Conservation (phyloP, 2,888 invertebrate species). For the Nephrotoma appendiculata region DNA sequence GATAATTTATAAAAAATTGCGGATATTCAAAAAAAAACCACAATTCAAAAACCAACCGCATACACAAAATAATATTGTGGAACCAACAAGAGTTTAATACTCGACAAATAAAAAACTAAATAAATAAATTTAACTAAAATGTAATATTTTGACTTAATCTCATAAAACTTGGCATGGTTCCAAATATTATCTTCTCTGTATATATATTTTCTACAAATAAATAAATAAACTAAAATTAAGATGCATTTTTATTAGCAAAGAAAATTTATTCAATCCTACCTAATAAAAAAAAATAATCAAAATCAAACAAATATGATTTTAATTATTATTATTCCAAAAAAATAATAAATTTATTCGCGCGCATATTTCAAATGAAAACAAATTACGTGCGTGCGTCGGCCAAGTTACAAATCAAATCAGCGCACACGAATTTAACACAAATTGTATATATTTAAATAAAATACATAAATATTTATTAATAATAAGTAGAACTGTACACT, state of each 20-base stretch:
- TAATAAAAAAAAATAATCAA: neutral
- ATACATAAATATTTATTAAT: too few species aligned
- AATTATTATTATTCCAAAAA: neutral
- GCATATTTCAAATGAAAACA: too few species aligned
- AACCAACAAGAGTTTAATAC: neutral
- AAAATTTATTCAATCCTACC: neutral
- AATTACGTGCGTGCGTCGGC: too few species aligned
- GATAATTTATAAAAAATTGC: too few species aligned
- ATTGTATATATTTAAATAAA: too few species aligned
- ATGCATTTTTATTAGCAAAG: neutral
- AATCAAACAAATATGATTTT: neutral
- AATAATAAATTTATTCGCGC: neutral
- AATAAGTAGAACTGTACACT: too few species aligned
- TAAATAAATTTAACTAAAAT: neutral
- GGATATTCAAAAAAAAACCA: too few species aligned
- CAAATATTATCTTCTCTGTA: neutral
- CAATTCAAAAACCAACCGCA: too few species aligned
- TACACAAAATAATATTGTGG: neutral
- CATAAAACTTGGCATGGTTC: neutral
- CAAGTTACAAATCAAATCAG: too few species aligned
- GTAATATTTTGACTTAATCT: neutral
- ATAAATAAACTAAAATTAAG: neutral
- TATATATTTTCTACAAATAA: neutral
- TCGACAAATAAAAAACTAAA: neutral
- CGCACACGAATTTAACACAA: too few species aligned